Base-by-base conservation (phyloP, 2,113 vertebrate species). In the Mustelus asterias region DNA sequence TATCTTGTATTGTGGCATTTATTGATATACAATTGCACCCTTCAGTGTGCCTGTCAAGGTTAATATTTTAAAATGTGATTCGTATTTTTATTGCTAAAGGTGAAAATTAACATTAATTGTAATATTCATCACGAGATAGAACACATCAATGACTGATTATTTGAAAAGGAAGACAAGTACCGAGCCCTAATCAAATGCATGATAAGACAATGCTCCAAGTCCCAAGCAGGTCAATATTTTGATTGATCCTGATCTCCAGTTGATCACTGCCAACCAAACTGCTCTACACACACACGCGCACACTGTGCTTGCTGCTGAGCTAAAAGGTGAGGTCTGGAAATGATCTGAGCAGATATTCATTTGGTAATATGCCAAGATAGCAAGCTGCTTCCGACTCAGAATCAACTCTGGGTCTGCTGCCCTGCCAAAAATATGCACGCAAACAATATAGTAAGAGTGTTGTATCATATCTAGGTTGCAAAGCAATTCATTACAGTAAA, bases 161-260 rank as follows among this genome's bases (percentile, higher is more conserved):
- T 65, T 14, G 9, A 54, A 89, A 58, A 89, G 10, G 1, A 54
- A 11, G 24, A 89, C 70, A 13, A 29, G 33, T 3, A 48, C 16
- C 10, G 54, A 90, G 54, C 48, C 26, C n/a, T 9, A 72, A 26
- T 29, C 92, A 6, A 72, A n/a, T 13, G 3, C 33, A 76, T 95
- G 20, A n/a, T 24, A 60, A 63, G 10, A 48, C 18, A 58, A 86
- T 72, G 13, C 11, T 20, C 67, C 48, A 92, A 90, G 24, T 83
- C 5, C 37, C 14, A 88, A 58, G 58, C 37, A 90, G 29, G 72
- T 90, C 69, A 76, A 48, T 22, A 70, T 33, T 88, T 37, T 96
- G 95, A 95, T 29, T 60, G 63, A 3, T 5, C 97, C 97, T 0
- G 80, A 97, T 97, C 97, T 97, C 97, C 97, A 95, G 85, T 86